Conservation (phyloP, 1,140 invertebrate genomes). For the Diabrotica undecimpunctata region DNA sequence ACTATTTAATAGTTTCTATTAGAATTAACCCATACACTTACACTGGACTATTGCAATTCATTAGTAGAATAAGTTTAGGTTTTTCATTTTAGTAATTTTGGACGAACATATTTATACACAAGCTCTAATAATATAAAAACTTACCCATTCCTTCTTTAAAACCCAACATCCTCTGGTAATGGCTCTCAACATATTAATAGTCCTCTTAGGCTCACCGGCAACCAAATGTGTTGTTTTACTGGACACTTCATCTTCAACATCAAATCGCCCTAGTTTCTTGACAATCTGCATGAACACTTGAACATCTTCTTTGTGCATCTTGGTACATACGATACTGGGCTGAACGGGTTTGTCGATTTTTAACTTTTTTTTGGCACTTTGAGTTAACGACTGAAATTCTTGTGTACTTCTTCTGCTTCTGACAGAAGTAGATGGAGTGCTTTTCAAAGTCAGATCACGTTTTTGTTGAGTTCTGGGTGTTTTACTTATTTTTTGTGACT, state of each 20-base stretch:
- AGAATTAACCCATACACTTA: too few species aligned
- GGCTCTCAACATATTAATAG: slow-evolving; percentile 55
- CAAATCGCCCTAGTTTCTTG: slow-evolving; percentile 49
- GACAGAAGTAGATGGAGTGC: background rate
- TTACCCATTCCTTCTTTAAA: slow-evolving; percentile 53
- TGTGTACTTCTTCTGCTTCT: slow-evolving; percentile 34
- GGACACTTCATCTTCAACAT: slow-evolving; percentile 50
- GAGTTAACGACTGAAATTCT: slow-evolving; percentile 32
- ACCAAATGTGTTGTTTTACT: slow-evolving; percentile 55
- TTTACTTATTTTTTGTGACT: background rate
- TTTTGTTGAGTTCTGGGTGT: background rate
- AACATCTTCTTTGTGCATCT: slow-evolving; percentile 38
- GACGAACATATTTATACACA: too few species aligned
- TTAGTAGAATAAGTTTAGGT: too few species aligned
- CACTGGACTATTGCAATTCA: too few species aligned
- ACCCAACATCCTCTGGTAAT: slow-evolving; percentile 57
- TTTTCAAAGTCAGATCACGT: background rate
- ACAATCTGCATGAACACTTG: slow-evolving; percentile 46
- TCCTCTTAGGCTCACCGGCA: slow-evolving; percentile 50
- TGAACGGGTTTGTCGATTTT: slow-evolving; percentile 25
- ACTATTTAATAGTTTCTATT: too few species aligned
- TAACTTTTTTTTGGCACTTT: slow-evolving; percentile 21
- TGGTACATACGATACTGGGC: slow-evolving; percentile 42
- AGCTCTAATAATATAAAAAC: slow-evolving; percentile 24
- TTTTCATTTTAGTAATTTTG: too few species aligned